Base-by-base conservation (phyloP, 1,140 invertebrate species). In the Oryzaephilus surinamensis region DNA sequence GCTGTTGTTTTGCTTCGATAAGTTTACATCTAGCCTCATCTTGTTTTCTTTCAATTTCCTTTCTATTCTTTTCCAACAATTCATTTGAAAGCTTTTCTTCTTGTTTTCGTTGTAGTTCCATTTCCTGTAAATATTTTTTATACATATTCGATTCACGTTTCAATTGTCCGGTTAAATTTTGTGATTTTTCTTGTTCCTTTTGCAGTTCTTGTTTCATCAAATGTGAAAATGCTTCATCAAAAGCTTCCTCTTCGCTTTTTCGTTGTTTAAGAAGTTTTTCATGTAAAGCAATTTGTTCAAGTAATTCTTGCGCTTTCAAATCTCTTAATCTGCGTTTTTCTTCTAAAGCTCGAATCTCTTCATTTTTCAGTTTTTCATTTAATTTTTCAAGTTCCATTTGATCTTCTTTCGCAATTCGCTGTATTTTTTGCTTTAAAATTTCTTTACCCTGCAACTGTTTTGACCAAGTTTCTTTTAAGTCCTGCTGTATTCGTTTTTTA, bases 371-470 rank as follows among this genome's bases (percentile, higher is more conserved):
- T 28, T 52, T 24, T 26, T 58, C 55, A 13, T 26, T 16, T 6
- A 52, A 30, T 38, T 50, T 52, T 13, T 47, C 15, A 38, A 56
- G 45, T 46, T 59, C 55, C 6, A 50, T 15, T 15, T 33, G 33
- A 16, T 59, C 54, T 45, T 58, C 53, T 16, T 45, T 38, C 6
- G 38, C 41, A 8, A 47, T 40, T 20, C 43, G 45, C 31, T 47
- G 38, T 10, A 41, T 36, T 45, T 54, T 50, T 18, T 43, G 38
- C 40, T 48, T 50, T 14, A 49, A 16, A 14, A 56, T 27, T 38
- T 52, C 33, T 28, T 60, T 61, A 18, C 50, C 53, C 37, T 44
- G 30, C 3, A 61, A 51, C 48, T 61, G 58, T 24, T 46, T 54
- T 10, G 56, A 44, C 45, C 51, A 53, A 11, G 48, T 40, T 27